Conservation (phyloP, 2,888 invertebrate species). For the Parapristionchus giblindavisi region DNA sequence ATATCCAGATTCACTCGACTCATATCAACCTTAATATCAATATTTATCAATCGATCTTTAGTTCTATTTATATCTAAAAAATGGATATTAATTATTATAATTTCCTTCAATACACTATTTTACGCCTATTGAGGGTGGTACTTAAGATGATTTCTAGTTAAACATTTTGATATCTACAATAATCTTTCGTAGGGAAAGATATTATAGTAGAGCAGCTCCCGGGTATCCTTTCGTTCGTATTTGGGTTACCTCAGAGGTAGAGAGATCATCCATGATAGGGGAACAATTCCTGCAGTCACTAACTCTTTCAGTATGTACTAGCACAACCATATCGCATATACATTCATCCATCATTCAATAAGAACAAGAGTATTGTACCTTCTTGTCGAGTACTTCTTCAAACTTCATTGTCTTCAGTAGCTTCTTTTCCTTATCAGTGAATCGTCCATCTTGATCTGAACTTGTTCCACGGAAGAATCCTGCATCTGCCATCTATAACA, state of each 20-base stretch:
- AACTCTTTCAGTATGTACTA: neutral
- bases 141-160: neutral
- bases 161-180: too few species aligned
- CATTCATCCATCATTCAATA: neutral
- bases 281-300: conserved; percentile 27
- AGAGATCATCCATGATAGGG: conserved; percentile 4
- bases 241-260: neutral
- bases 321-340: neutral
- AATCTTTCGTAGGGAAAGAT: too few species aligned
- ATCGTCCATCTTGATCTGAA: conserved; percentile 97
- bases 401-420: conserved; percentile 98
- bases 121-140: neutral
- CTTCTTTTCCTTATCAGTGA: conserved; percentile 99
- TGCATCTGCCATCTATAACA: conserved; percentile 53
- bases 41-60: too few species aligned
- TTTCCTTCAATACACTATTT: neutral
- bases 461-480: conserved; percentile 81
- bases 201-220: too few species aligned
- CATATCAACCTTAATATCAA: conserved; percentile 85
- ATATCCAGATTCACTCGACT: conserved; percentile 96
- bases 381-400: conserved; percentile 88
- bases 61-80: too few species aligned
- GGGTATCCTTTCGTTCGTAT: conserved; percentile 19
- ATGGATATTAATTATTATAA: too few species aligned
- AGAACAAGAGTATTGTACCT: conserved; percentile 78